Evolutionary conservation across 2,113 vertebrate species (phyloP), one percentile per base, ranked within the genome.

Genomic region (Pogonocichla stellata): DNA sequence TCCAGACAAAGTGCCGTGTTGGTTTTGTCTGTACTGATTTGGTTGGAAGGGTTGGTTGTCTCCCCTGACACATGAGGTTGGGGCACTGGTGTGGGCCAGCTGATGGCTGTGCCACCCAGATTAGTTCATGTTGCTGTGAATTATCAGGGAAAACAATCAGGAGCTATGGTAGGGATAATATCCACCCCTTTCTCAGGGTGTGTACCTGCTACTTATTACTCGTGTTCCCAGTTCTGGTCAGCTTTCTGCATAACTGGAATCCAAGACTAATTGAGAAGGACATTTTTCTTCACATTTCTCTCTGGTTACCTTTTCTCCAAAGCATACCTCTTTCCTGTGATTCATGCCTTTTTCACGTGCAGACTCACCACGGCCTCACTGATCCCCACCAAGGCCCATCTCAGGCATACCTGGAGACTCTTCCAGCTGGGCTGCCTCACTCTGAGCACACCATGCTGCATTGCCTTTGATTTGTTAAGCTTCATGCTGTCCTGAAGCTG

Each of bases 101-200:
- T 95, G 93, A 87, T 11, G 9, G 71, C 0, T 0, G 1, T 61
- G 85, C 57, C 80, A 91, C 95, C 70, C 72, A 91, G 75, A 91
- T 95, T 90, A 91, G 66, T 38, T 29, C 8, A 7, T 5, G 7
- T 38, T 56, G 40, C 69, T 94, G 50, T 75, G 84, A 92, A 85
- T 88, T 74, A 90, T 0, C 2, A 3, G 71, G 53, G 25, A 83
- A 94, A 87, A 89, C 50, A 88, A 82, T 60, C 64, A 69, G 48
- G 77, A 93, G 28, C 80, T 85, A 57, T 62, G 38, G 81, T 9
- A 96, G 28, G 79, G 92, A 90, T 87, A 93, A 45, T 83, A 96
- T 95, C 78, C 61, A 28, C 54, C 23, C 28, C 53, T 82, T 64
- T 84, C 83, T 45, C 11, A 96, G 71, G 56, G 86, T 62, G 80